phyloP scores from a whole-genome alignment of 2,888 invertebrate species.

The Lithophane ornitopus region DNA sequence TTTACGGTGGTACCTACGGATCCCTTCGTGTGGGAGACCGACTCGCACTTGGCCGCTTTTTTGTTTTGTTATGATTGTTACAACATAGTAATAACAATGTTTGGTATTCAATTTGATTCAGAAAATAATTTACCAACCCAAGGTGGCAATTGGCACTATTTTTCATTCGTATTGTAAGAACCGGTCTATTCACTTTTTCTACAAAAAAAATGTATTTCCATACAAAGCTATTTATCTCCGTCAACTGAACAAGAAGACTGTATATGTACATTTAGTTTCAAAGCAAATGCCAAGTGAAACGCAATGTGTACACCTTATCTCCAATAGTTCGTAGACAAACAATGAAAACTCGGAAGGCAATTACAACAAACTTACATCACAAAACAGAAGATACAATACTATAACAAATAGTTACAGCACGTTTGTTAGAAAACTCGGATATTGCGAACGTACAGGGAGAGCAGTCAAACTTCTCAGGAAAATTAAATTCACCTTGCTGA shows the following conservation, averaged over 20 bases:
- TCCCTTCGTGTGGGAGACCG: too few relatives aligned
- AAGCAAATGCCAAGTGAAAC: slow-evolving; percentile 28
- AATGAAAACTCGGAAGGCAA: slow-evolving; percentile 37
- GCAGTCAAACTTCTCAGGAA: slow-evolving; percentile 60
- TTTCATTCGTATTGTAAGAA: slow-evolving; percentile 23
- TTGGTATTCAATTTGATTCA: slow-evolving; percentile 12
- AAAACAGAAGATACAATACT: slow-evolving; percentile 30
- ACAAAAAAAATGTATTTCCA: slow-evolving; percentile 3
- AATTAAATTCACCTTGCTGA: slow-evolving; percentile 61
- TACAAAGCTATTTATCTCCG: slow-evolving; percentile 17
- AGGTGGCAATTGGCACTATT: slow-evolving; percentile 11
- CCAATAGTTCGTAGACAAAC: slow-evolving; percentile 22
- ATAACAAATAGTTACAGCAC: slow-evolving; percentile 37
- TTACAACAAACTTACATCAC: slow-evolving; percentile 43
- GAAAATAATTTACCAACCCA: slow-evolving; percentile 18
- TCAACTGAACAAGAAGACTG: slow-evolving; percentile 26
- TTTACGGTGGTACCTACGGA: too few relatives aligned
- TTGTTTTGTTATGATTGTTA: slow-evolving; percentile 18
- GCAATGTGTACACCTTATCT: slow-evolving; percentile 31
- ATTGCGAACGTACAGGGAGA: slow-evolving; percentile 33
- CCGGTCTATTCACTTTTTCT: not conserved
- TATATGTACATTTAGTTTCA: slow-evolving; percentile 1
- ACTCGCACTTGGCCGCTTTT: not conserved
- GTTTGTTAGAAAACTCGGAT: slow-evolving; percentile 47
- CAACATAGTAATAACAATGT: slow-evolving; percentile 19